Percentiles rank a stretch among this genome's conserved stretches.
phyloP scores from a whole-genome alignment of 2,888 invertebrate genomes.

The Amiota minor region DNA sequence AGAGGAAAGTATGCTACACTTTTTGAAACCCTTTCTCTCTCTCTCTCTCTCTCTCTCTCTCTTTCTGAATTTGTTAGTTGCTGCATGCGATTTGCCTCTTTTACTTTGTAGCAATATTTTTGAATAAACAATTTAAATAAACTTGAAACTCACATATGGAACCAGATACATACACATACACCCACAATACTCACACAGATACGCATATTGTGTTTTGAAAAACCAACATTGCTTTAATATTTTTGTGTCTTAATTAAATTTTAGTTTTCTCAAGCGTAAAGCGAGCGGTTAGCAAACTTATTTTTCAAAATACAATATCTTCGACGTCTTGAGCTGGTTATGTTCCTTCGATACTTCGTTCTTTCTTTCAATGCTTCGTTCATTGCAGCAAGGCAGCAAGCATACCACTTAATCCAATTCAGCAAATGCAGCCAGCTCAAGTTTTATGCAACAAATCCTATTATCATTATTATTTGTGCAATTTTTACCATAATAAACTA shows the following conservation, averaged over 20 bases:
- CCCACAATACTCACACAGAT: not conserved
- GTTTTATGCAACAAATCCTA: conserved; percentile 27
- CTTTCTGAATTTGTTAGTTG: not conserved
- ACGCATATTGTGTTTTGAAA: not conserved
- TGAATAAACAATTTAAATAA: conserved; percentile 22
- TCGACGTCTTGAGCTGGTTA: not conserved
- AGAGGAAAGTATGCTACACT: conserved; percentile 10
- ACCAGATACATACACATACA: not conserved
- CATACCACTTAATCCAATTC: conserved; percentile 67
- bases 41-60: not conserved
- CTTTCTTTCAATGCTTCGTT: not conserved
- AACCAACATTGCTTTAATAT: conserved; percentile 58
- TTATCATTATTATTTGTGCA: conserved; percentile 19
- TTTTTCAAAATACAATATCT: conserved; percentile 42
- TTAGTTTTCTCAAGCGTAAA: conserved; percentile 53
- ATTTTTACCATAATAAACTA: conserved; percentile 17
- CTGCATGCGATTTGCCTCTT: not conserved
- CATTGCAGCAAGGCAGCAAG: not conserved
- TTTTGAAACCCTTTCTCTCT: not conserved
- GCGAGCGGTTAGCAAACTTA: conserved; percentile 35
- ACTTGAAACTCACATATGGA: conserved; percentile 4
- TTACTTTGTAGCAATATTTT: not conserved
- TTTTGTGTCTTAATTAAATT: conserved; percentile 61
- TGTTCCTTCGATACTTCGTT: not conserved
- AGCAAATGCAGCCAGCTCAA: conserved; percentile 54